Evolutionary conservation across 2,888 invertebrate species (phyloP), one percentile per base, ranked within the genome.

Genomic region (Lepidonotus clava): DNA sequence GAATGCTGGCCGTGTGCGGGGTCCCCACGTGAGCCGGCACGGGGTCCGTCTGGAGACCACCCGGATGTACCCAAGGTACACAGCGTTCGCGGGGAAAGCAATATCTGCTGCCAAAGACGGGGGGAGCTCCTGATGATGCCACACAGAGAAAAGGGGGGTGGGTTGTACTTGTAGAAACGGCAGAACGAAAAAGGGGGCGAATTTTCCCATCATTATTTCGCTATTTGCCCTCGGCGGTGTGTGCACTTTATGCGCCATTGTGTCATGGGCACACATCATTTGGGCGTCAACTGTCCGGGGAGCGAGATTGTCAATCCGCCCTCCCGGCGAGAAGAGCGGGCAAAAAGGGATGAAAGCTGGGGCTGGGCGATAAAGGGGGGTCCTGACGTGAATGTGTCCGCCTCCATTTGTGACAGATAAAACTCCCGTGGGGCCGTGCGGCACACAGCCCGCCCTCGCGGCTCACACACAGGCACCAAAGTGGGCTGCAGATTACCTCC

Each of bases 361-460:
- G n/a, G 80, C 28, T 46, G 80, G 80, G 46, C 80, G 80, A 80
- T 80, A 80, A 80, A 80, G 46, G 46, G 36, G 46, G 71, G 41
- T 80, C 80, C 80, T 80, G 80, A 80, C 80, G 80, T 46, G 80
- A 80, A 80, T 80, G 80, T 41, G 51, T 51, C 80, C 32, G 46
- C 51, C 32, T 80, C 80, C 80, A 80, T 80, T 80, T 80, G 80
- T 80, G 80, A 80, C 80, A 80, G 80, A 80, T 80, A 80, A 80
- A 80, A 80, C 80, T 80, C 80, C 80, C 80, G 32, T 24, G 80
- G 46, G 80, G 80, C 32, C 46, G 24, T 14, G 28, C 11, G 80
- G 46, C 80, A 80, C 80, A 80, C 80, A 80, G 46, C 41, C 46
- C 21, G 71, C 71, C 71, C 71, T 34, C 71, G 14, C 71, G 71